phyloP scores from a whole-genome alignment of 2,888 invertebrate genomes.

The Galerucella nymphaeae region DNA sequence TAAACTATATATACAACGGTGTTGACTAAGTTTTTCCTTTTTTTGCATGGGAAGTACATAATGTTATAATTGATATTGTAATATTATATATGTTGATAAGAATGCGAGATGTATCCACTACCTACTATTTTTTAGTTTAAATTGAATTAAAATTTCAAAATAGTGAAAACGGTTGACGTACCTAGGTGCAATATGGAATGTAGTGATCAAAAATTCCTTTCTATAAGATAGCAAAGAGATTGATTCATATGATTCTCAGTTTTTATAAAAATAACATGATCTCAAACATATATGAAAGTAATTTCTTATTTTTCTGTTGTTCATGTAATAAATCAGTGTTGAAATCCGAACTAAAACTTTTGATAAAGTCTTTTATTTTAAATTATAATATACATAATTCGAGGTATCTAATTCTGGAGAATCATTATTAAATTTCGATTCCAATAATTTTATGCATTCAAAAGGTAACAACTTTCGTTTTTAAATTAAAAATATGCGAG shows the following conservation, averaged over 20 bases:
- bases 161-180: not conserved
- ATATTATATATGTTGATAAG: not conserved
- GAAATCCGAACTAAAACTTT: too few relatives aligned
- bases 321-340: too few relatives aligned
- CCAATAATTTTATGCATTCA: too few relatives aligned
- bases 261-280: not conserved
- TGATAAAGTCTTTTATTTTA: too few relatives aligned
- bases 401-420: not conserved
- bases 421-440: not conserved
- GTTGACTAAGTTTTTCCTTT: not conserved
- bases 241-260: not conserved
- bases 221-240: not conserved
- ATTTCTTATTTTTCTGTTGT: not conserved
- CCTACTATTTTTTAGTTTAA: too few relatives aligned
- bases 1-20: constrained; percentile 8
- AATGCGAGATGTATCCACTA: not conserved
- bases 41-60: not conserved
- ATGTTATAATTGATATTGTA: not conserved
- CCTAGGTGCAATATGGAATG: not conserved
- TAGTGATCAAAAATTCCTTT: not conserved
- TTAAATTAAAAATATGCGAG: not conserved
- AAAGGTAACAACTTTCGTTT: not conserved
- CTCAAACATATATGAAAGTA: not conserved
- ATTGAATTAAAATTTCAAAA: not conserved
- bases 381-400: not conserved